These are phyloP conservation scores for Saimiri boliviensis DNA, from an alignment of 2,113 vertebrate species.

Conservation along the genomic window DNA sequence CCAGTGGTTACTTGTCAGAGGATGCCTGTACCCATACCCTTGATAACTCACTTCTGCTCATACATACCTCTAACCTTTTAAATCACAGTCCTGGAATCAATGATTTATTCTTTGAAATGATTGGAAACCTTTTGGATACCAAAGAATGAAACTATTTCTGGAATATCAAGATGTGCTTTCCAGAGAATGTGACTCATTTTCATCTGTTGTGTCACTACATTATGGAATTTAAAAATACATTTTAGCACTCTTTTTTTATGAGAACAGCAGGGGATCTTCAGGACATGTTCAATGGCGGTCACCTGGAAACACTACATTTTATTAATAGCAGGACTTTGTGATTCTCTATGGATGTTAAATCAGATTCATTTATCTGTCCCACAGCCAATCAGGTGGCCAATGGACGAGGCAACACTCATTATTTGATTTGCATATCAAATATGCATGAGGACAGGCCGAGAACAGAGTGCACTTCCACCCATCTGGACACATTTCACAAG, in stretches of 20 bases:
- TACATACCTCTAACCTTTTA: neutral
- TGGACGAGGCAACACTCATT: neutral
- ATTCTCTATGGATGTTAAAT: neutral
- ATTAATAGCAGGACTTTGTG: conserved; percentile 26
- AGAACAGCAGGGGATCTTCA: neutral
- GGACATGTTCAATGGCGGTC: neutral
- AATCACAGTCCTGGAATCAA: neutral
- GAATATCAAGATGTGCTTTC: conserved; percentile 10
- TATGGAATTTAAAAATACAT: neutral
- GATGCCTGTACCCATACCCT: neutral
- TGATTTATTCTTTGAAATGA: neutral
- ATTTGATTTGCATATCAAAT: conserved; percentile 47
- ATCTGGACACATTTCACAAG: conserved; percentile 1
- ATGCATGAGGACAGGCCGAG: neutral
- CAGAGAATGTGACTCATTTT: conserved; percentile 20
- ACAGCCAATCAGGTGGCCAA: conserved; percentile 37
- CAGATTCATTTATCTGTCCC: neutral
- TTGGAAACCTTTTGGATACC: neutral
- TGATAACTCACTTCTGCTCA: neutral
- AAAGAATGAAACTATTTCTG: neutral
- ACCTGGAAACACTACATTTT: conserved; percentile 20
- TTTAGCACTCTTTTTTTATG: conserved; percentile 15
- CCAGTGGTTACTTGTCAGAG: neutral
- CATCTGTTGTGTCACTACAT: neutral
- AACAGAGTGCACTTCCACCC: neutral